These are phyloP conservation scores for Eulithis prunata DNA, from an alignment of 2,888 invertebrate genomes.

Conservation along the genomic window DNA sequence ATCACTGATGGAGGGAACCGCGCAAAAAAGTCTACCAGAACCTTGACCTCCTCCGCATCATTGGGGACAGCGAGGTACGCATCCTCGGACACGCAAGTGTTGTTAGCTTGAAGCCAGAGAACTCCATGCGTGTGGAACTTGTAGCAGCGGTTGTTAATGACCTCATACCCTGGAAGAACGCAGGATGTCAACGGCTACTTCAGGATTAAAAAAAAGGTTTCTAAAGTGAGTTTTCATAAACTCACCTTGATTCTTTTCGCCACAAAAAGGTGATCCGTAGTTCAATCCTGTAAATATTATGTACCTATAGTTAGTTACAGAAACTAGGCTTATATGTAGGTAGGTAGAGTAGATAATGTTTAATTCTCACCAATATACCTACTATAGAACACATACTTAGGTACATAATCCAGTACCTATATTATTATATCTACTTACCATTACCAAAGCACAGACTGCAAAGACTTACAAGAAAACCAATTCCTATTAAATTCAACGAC, in stretches of 20 bases:
- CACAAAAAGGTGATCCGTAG: no score
- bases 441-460: neutral
- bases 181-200: neutral
- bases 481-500: neutral
- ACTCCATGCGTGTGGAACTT: neutral
- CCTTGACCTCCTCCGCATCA: neutral
- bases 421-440: no score
- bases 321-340: no score
- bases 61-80: neutral
- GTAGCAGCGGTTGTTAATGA: neutral
- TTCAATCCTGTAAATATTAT: no score
- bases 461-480: neutral
- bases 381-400: no score
- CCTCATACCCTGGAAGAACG: neutral
- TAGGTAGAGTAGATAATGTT: no score
- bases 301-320: no score
- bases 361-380: no score
- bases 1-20: neutral
- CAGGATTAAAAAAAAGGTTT: no score
- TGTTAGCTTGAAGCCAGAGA: neutral
- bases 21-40: neutral
- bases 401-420: no score
- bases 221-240: no score
- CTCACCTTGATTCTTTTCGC: no score
- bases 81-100: neutral